phyloP scores from a whole-genome alignment of 2,113 vertebrate species.

The Saimiri boliviensis region DNA sequence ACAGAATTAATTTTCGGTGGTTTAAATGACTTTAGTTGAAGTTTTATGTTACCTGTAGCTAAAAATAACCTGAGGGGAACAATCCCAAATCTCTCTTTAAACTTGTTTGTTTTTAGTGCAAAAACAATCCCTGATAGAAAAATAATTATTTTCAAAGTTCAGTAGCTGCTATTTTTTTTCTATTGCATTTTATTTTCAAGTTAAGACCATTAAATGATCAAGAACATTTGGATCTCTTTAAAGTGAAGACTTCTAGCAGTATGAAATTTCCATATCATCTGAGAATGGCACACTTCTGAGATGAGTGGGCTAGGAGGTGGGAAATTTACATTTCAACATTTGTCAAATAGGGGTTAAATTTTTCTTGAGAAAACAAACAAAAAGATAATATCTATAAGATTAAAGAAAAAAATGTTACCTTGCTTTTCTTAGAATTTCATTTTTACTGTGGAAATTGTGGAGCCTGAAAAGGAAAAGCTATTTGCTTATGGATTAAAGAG shows the following conservation, averaged over 20 bases:
- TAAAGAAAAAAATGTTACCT: not conserved
- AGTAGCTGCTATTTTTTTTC: not conserved
- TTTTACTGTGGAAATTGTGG: conserved; percentile 1
- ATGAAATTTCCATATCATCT: not conserved
- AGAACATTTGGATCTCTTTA: not conserved
- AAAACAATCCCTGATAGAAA: not conserved
- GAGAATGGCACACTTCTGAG: not conserved
- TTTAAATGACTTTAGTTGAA: not conserved
- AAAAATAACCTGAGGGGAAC: not conserved
- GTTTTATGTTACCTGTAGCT: not conserved
- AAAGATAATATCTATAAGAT: conserved; percentile 13
- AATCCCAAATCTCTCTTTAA: not conserved
- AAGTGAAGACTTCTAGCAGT: not conserved
- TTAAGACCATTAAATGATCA: not conserved
- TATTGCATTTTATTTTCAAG: conserved; percentile 1
- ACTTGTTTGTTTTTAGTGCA: not conserved
- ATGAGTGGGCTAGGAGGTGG: conserved; percentile 9
- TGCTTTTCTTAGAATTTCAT: conserved; percentile 34
- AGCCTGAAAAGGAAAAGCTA: conserved; percentile 4
- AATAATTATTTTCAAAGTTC: not conserved
- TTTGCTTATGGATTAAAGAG: not conserved
- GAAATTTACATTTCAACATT: conserved; percentile 20
- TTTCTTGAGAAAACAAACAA: conserved; percentile 24
- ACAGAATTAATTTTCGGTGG: not conserved
- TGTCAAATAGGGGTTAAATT: not conserved